phyloP scores from a whole-genome alignment of 2,888 invertebrate genomes.

The Rhyacophila evoluta region DNA sequence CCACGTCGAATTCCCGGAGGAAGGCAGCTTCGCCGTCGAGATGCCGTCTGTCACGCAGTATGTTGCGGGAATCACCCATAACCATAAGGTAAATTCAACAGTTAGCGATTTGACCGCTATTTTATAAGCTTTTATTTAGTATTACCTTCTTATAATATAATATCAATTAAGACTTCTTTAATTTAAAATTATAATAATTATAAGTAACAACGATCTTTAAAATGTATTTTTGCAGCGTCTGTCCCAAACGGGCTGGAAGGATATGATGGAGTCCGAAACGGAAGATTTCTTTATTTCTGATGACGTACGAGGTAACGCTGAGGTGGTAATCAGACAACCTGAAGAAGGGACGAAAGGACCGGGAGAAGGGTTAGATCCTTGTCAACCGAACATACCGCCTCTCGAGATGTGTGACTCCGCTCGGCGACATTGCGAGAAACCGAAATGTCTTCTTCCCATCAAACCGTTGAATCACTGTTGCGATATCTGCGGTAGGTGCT shows the following conservation, averaged over 20 bases:
- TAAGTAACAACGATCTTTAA: too few relatives aligned
- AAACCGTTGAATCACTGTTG: neutral
- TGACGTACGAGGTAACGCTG: neutral
- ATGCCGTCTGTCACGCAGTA: neutral
- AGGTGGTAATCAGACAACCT: neutral
- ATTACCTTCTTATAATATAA: too few relatives aligned
- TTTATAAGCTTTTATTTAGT: too few relatives aligned
- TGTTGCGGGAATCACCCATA: neutral
- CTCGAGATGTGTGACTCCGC: neutral
- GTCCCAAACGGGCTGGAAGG: neutral
- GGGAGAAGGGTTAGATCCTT: neutral
- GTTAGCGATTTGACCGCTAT: too few relatives aligned
- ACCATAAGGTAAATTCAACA: neutral
- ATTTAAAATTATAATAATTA: too few relatives aligned
- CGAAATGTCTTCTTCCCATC: conserved; percentile 17
- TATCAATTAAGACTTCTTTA: too few relatives aligned
- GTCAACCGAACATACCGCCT: neutral
- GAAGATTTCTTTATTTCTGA: neutral
- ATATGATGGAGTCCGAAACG: neutral
- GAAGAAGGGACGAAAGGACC: neutral
- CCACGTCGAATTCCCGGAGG: neutral
- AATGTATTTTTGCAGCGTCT: neutral
- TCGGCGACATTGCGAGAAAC: neutral
- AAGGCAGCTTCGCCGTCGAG: neutral
- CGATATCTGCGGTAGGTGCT: neutral